Evolutionary conservation across 2,797 vertebrate genomes (phyloP), one percentile per base, ranked within the genome.

Genomic region (Tachyglossus aculeatus): DNA sequence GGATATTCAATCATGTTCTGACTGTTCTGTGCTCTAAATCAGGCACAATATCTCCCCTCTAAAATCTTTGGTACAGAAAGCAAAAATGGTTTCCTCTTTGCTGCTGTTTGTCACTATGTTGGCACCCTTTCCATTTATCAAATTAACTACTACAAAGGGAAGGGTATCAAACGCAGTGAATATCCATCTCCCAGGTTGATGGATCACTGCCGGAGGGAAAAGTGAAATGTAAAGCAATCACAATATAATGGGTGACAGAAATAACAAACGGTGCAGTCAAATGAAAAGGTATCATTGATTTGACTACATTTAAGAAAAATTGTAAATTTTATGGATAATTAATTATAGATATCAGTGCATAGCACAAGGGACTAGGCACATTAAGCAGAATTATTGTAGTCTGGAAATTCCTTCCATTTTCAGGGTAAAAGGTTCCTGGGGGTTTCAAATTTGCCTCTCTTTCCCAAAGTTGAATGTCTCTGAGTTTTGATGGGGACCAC

Each of bases 81-180:
- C 8, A 84, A 48, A 55, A 66, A 32, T 15, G 71, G 34, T 54
- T 58, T 52, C 29, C 10, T 60, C n/a, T 13, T 21, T 40, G 15
- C 52, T 54, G 12, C 11, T 67, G 29, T 13, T 16, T 48, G 48
- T 25, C n/a, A 47, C 16, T 57, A 33, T 27, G n/a, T 52, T 62
- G 48, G 50, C 31, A 57, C 44, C 37, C 31, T 78, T 64, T 64
- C 38, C 38, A 59, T 56, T 14, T 55, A 39, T 76, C 27, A 72
- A 15, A 74, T 25, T 66, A 66, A 53, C 19, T 41, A 19, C 6
- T 51, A 14, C 8, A 19, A 53, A 21, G 19, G 71, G 55, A 39
- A 41, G 39, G 56, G 2, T 33, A 16, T 62, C 41, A n/a, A 18
- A 51, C 56, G 7, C 5, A 24, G 52, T 81, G 47, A 74, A 32